Base-by-base conservation (phyloP, 2,797 vertebrate genomes). In the Oceanodroma leucorhoa region DNA sequence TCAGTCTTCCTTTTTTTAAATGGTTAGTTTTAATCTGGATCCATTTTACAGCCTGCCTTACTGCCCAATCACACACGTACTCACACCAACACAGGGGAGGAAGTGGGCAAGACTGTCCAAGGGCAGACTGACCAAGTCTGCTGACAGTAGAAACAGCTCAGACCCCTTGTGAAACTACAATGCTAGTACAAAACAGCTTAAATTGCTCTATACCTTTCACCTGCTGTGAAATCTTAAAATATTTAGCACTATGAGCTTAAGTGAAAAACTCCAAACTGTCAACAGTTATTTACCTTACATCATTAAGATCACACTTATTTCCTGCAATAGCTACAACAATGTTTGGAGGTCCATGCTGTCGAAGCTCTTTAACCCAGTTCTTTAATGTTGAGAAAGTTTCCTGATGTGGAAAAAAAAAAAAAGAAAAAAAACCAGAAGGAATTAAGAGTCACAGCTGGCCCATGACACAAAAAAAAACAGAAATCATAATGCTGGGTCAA, bases 291-390 rank as follows among this genome's bases (percentile, higher is more conserved):
- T 97, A 99, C 99, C 99, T 99, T 94, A 98, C 98, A 32, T 99
- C 99, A 64, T 98, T 98, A 60, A 99, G 98, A 96, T 99, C 99
- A 96, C 99, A 99, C 95, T 99, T 99, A 98, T 99, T 99, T 93
- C 99, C 99, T 83, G 99, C 99, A 67, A 99, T 99, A 92, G 99
- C 99, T 38, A 99, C 99, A 78, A 99, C 99, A 73, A 99, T 99
- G 93, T 99, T 99, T 36, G 99, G 99, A 55, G 99, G 99, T 30
- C 99, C 99, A 0, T 99, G 99, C 89, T 99, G 99, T 30, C 99
- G 99, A 62, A 99, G 99, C 93, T 99, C 99, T 96, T 99, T 99
- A 82, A 99, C 99, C 99, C 99, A 99, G 95, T 99, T 99, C 98
- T 99, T 99, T 95, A 99, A 94, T 1, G 99, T 99, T 91, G 99